Evolutionary conservation across 2,888 invertebrate genomes (phyloP).

Genomic region (Harpalus rubripes): DNA sequence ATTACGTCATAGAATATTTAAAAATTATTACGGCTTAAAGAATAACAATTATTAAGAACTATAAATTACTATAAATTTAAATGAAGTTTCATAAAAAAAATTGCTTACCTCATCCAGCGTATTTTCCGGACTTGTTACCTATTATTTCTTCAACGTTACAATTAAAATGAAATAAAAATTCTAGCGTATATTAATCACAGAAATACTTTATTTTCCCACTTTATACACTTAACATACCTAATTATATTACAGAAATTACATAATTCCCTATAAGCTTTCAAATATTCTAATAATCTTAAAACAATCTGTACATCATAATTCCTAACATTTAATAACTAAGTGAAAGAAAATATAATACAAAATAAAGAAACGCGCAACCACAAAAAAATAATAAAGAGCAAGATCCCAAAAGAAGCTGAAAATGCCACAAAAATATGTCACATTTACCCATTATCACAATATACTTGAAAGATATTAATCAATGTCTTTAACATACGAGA

Average conservation of each 20-base stretch:
- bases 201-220: slow-evolving; percentile 55
- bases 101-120: too few species aligned
- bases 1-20: too few species aligned
- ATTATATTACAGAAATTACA: slow-evolving; percentile 55
- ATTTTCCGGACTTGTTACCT: too few species aligned
- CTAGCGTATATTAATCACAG: slow-evolving; percentile 21
- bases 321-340: background rate
- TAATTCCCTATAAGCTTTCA: slow-evolving; percentile 39
- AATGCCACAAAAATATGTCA: slow-evolving; percentile 27
- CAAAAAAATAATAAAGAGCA: background rate
- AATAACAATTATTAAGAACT: too few species aligned
- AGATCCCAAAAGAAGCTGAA: slow-evolving; percentile 9
- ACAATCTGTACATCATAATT: slow-evolving; percentile 37
- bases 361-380: slow-evolving; percentile 10
- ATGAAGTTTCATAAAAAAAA: too few species aligned
- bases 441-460: slow-evolving; percentile 29
- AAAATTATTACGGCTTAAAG: too few species aligned
- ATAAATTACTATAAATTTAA: too few species aligned
- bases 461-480: slow-evolving; percentile 14
- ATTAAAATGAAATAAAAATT: too few species aligned
- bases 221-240: slow-evolving; percentile 43
- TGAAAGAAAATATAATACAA: slow-evolving; percentile 19
- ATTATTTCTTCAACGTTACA: too few species aligned
- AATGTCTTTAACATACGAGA: background rate
- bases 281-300: slow-evolving; percentile 23